Percentiles rank a stretch among this genome's conserved stretches.
phyloP scores from a whole-genome alignment of 2,888 invertebrate species.

The Orchesella flavescens region DNA sequence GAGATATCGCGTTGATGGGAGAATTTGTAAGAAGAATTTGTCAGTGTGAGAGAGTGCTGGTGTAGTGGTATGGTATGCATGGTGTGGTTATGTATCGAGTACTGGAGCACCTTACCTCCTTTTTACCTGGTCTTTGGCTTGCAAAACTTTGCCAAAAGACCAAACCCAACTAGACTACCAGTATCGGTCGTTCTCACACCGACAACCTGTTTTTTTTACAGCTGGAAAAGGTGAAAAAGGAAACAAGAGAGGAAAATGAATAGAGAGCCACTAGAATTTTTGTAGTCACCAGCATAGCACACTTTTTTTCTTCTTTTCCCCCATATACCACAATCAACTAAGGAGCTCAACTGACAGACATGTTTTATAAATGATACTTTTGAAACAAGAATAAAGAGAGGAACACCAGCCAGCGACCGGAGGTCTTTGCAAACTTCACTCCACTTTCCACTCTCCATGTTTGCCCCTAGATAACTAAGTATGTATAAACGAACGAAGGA shows the following conservation, averaged over 20 bases:
- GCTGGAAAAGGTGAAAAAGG: background rate
- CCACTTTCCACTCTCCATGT: no score
- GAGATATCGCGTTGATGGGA: slow-evolving; percentile 50
- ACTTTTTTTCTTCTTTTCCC: background rate
- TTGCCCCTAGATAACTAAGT: background rate
- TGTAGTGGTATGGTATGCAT: no score
- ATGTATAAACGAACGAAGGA: no score
- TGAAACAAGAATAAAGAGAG: background rate
- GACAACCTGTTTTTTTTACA: background rate
- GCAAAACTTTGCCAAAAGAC: background rate
- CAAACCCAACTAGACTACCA: background rate
- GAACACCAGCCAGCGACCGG: background rate
- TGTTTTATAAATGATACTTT: slow-evolving; percentile 22
- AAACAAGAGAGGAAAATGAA: background rate
- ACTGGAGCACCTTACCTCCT: background rate
- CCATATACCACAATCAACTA: background rate
- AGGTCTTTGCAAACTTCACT: background rate
- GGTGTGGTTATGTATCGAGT: no score
- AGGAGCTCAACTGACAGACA: background rate
- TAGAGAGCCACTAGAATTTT: background rate
- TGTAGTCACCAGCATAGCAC: no score
- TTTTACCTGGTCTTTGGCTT: background rate
- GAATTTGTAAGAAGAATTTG: slow-evolving; percentile 52
- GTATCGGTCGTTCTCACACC: background rate
- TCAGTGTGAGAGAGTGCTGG: slow-evolving; percentile 3